phyloP scores from a whole-genome alignment of 2,113 vertebrate genomes.

The Brevimyrus niger region DNA sequence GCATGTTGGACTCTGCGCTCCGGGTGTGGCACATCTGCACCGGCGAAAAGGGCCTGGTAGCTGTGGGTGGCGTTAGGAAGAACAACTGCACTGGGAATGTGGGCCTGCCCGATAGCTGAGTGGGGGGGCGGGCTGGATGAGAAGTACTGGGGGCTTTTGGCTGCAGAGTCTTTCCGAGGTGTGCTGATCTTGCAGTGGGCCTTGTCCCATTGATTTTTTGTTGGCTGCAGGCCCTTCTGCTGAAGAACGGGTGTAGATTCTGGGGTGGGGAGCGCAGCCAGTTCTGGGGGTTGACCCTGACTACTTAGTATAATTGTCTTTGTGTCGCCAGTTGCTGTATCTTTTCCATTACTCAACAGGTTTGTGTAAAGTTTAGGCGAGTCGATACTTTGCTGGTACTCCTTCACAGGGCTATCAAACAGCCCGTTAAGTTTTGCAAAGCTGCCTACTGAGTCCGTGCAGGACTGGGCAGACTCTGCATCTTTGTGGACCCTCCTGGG shows the following conservation, averaged over 20 bases:
- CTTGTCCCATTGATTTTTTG: slow-evolving; percentile 85
- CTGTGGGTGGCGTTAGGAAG: slow-evolving; percentile 94
- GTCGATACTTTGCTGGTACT: slow-evolving; percentile 86
- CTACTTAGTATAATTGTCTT: slow-evolving; percentile 81
- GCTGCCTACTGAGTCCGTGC: slow-evolving; percentile 87
- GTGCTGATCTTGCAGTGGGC: slow-evolving; percentile 65
- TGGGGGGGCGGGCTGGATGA: slow-evolving; percentile 80
- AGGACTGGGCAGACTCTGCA: slow-evolving; percentile 82
- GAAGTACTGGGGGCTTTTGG: slow-evolving; percentile 82
- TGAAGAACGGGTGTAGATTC: slow-evolving; percentile 94
- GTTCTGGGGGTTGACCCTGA: slow-evolving; percentile 80
- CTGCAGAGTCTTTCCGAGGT: slow-evolving; percentile 72
- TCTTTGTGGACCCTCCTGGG: slow-evolving; percentile 87
- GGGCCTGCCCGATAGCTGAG: slow-evolving; percentile 74
- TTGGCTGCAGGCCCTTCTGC: slow-evolving; percentile 83
- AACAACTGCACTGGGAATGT: slow-evolving; percentile 93
- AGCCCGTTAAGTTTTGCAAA: slow-evolving; percentile 90
- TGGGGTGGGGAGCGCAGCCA: slow-evolving; percentile 88
- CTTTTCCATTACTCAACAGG: slow-evolving; percentile 81
- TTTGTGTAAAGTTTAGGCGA: slow-evolving; percentile 90
- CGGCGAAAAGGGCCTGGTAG: slow-evolving; percentile 71
- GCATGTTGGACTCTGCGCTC: slow-evolving; percentile 75
- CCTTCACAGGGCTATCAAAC: slow-evolving; percentile 94
- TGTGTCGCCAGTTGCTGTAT: slow-evolving; percentile 69
- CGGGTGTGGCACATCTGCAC: slow-evolving; percentile 73